Percentiles rank a stretch among this genome's conserved stretches.
These are phyloP conservation scores for Cinclus mexicanus DNA, from an alignment of 2,113 vertebrate genomes.

Conservation along the genomic window DNA sequence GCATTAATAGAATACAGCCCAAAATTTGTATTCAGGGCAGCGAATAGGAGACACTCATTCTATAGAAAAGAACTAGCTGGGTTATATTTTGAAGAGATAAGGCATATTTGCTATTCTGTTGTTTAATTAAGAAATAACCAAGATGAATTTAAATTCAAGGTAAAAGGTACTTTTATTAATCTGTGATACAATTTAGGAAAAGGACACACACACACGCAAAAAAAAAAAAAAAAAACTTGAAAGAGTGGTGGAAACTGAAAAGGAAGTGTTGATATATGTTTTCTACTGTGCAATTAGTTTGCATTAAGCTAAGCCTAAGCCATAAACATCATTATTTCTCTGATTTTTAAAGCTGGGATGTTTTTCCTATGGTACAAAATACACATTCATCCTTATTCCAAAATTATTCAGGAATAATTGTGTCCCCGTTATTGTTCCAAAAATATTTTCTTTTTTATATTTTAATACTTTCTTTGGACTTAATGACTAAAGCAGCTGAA, in stretches of 20 bases:
- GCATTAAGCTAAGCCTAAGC: background rate
- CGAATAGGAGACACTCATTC: background rate
- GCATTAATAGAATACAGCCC: background rate
- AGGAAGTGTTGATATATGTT: background rate
- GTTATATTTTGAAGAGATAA: background rate
- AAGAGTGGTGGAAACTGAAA: background rate
- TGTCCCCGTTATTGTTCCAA: background rate
- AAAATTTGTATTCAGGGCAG: rapidly evolving
- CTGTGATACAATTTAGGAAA: background rate
- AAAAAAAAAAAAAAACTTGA: background rate
- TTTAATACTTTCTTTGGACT: background rate
- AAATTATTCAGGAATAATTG: background rate
- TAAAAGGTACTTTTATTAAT: background rate
- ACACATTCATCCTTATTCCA: background rate
- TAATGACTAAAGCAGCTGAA: background rate
- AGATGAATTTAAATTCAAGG: background rate
- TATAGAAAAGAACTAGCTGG: background rate
- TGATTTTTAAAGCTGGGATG: background rate
- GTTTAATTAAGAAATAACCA: background rate
- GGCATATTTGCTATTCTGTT: background rate
- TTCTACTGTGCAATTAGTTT: background rate
- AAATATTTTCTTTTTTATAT: background rate
- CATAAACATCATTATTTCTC: background rate
- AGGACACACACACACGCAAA: background rate
- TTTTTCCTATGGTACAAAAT: background rate